Base-by-base conservation (phyloP, 2,113 vertebrate species). In the Alethe castanea region DNA sequence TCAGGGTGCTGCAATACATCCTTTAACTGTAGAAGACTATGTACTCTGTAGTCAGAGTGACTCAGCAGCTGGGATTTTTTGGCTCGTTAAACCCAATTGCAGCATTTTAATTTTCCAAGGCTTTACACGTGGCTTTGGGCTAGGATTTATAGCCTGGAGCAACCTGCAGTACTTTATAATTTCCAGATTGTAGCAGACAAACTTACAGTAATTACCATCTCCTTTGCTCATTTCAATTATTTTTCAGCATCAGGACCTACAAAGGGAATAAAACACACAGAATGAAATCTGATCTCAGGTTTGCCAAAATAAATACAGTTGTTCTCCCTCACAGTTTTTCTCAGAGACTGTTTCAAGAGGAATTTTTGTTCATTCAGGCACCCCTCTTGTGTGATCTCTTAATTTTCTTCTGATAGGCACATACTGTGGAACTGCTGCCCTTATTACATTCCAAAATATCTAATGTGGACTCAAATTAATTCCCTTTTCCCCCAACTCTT, bases 21-120 rank as follows among this genome's bases (percentile, higher is more conserved):
- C 25, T 72, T 81, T n/a, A 81, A 38, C 12, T 56, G 40, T 18
- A 91, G 87, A 91, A 72, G 89, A 78, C 29, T 62, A 29, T 19
- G 42, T 73, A 59, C 56, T 66, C 8, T 90, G 42, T 52, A 90
- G 47, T 72, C 79, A 81, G 54, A 88, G 14, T 92, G 80, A 78
- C 83, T 93, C 47, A 81, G 91, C 76, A 92, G 86, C 56, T 9
- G n/a, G 6, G 11, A 0, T 8, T 86, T 90, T 94, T 72, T 86
- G 81, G 44, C 69, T 86, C 26, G 22, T 62, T 86, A 76, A 90
- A 67, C 14, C 19, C 1, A 91, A 33, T 23, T 91, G 78, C 88
- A 90, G 74, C 48, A 53, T 78, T 97, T 91, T 78, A 62, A 84
- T 95, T 94, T 96, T 94, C 73, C 73, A 84, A 81, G 77, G 76